phyloP scores from a whole-genome alignment of 2,113 vertebrate species.

The Rhineura floridana region DNA sequence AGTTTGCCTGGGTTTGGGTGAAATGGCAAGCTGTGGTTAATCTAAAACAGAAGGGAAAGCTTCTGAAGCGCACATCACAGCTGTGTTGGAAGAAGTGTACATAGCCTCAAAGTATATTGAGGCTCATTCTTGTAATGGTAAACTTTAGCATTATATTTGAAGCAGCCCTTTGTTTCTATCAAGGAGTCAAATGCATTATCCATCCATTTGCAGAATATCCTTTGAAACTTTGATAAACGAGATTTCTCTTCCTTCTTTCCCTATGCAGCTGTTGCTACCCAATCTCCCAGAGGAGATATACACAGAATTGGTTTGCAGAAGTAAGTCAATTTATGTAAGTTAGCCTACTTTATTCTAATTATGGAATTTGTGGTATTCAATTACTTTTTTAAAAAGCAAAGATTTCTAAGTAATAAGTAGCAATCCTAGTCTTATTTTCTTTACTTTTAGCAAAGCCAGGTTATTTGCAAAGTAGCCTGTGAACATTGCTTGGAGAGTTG shows the following conservation, averaged over 20 bases:
- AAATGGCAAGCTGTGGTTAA: neutral
- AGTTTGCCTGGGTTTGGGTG: neutral
- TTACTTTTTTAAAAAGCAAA: neutral
- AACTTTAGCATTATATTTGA: neutral
- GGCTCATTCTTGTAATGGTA: neutral
- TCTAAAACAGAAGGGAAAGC: neutral
- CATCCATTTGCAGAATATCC: neutral
- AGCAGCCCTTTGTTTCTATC: neutral
- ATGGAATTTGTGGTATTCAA: neutral
- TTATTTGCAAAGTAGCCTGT: neutral
- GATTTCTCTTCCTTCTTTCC: neutral
- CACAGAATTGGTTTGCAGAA: neutral
- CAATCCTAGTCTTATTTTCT: neutral
- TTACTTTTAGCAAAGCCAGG: neutral
- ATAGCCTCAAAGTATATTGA: neutral
- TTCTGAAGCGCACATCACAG: neutral
- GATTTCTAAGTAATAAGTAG: neutral
- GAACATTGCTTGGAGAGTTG: neutral
- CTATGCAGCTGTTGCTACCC: neutral
- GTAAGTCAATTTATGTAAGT: neutral
- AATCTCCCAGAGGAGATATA: neutral
- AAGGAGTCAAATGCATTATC: neutral
- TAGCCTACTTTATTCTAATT: neutral
- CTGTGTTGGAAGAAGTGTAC: neutral
- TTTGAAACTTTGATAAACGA: neutral